These are phyloP conservation scores for Potorous gilbertii DNA, from an alignment of 2,797 vertebrate species.

Conservation along the genomic window DNA sequence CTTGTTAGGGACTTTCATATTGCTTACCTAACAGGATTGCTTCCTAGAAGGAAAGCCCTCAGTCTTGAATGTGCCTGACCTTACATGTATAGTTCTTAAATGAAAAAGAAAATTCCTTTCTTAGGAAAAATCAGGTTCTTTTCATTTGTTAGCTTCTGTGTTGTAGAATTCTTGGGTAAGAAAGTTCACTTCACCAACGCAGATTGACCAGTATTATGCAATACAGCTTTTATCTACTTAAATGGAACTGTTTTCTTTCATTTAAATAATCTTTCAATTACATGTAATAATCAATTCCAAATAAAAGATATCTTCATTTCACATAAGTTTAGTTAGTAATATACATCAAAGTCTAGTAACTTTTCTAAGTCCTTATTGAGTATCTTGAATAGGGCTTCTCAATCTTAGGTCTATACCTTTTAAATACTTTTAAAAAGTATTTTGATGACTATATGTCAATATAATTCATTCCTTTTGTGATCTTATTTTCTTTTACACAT, in stretches of 20 bases:
- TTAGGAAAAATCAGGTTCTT: not conserved
- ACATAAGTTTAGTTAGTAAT: not conserved
- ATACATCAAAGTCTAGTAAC: not conserved
- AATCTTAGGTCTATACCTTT: not conserved
- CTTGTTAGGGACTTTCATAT: not conserved
- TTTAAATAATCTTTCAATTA: not conserved
- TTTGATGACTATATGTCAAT: not conserved
- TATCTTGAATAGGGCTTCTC: not conserved
- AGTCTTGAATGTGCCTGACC: not conserved
- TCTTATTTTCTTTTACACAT: not conserved
- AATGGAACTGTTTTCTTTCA: not conserved
- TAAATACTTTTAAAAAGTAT: not conserved
- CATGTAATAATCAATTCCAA: not conserved
- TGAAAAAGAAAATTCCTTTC: not conserved
- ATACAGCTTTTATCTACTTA: not conserved
- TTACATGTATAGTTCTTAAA: not conserved
- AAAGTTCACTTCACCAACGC: not conserved
- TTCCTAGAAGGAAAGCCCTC: not conserved
- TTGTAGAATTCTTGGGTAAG: not conserved
- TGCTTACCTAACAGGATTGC: not conserved
- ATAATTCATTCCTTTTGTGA: not conserved
- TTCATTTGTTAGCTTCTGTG: not conserved
- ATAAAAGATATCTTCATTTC: not conserved
- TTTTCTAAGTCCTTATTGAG: not conserved
- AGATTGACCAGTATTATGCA: not conserved